Conservation (phyloP, 2,888 invertebrate genomes). For the Drosophila mimetica region DNA sequence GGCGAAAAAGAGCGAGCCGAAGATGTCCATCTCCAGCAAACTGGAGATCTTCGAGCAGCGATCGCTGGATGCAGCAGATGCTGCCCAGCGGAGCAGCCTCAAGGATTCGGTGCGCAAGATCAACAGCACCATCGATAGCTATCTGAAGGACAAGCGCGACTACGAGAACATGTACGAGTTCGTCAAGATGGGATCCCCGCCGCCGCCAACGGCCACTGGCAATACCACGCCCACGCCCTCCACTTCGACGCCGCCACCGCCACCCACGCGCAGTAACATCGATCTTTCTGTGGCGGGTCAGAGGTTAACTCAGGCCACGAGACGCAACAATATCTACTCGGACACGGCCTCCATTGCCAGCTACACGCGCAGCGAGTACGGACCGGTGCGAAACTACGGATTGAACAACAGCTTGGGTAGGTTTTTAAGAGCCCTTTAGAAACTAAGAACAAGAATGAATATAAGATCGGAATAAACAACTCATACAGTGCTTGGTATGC, state of each 20-base stretch:
- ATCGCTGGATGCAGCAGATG: slow-evolving; percentile 44
- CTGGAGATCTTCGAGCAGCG: slow-evolving; percentile 82
- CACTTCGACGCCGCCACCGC: slow-evolving; percentile 77
- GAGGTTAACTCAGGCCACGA: slow-evolving; percentile 56
- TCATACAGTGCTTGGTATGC: too few relatives aligned
- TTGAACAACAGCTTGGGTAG: slow-evolving; percentile 83
- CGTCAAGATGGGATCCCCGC: slow-evolving; percentile 72
- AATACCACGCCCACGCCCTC: slow-evolving; percentile 46
- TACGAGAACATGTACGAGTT: slow-evolving; percentile 83
- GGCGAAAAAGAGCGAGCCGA: slow-evolving; percentile 76
- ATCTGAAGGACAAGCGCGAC: slow-evolving; percentile 84
- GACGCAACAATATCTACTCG: slow-evolving; percentile 76
- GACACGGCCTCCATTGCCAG: slow-evolving; percentile 81
- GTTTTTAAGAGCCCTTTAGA: slow-evolving; percentile 5
- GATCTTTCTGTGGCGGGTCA: slow-evolving; percentile 66
- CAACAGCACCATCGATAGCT: slow-evolving; percentile 84
- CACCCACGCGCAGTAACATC: slow-evolving; percentile 78
- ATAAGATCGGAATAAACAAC: too few relatives aligned
- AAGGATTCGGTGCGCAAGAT: slow-evolving; percentile 84
- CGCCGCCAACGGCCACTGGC: slow-evolving; percentile 6
- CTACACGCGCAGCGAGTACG: slow-evolving; percentile 83
- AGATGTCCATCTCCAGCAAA: slow-evolving; percentile 79
- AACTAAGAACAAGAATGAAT: too few relatives aligned
- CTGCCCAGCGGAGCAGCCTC: slow-evolving; percentile 80
- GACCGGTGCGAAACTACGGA: slow-evolving; percentile 80